phyloP scores from a whole-genome alignment of 2,113 vertebrate genomes.

The Vombatus ursinus region DNA sequence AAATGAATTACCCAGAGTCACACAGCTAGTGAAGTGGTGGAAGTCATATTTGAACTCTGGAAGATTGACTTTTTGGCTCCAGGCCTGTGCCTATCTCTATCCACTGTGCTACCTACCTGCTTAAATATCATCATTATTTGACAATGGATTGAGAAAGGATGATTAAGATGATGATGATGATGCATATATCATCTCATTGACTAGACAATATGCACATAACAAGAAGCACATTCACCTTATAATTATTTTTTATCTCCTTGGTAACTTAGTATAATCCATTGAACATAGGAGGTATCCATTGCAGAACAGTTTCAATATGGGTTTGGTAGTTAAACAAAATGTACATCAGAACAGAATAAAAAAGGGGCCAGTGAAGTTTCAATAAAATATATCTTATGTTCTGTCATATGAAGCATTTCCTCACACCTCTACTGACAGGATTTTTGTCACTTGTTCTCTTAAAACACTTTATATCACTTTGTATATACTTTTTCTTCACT shows the following conservation, averaged over 20 bases:
- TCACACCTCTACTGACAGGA: neutral
- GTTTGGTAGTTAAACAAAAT: neutral
- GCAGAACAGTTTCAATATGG: neutral
- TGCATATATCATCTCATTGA: too few species aligned
- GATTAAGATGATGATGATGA: too few species aligned
- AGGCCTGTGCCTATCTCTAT: too few species aligned
- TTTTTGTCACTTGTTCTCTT: neutral
- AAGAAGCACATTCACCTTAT: neutral
- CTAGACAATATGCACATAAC: too few species aligned
- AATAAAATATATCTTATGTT: neutral
- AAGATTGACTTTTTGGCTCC: too few species aligned
- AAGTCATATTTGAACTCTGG: too few species aligned
- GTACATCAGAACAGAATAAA: neutral
- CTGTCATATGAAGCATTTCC: neutral
- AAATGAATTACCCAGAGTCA: too few species aligned
- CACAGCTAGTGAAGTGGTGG: too few species aligned
- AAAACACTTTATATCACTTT: neutral
- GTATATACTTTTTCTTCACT: neutral
- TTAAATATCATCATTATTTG: too few species aligned
- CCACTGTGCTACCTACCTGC: too few species aligned
- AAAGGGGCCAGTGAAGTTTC: neutral
- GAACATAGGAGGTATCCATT: neutral
- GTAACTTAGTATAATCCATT: neutral
- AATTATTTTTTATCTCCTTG: too few species aligned
- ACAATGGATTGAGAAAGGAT: neutral